Base-by-base conservation (phyloP, 1,140 invertebrate genomes). In the Amyelois transitella region DNA sequence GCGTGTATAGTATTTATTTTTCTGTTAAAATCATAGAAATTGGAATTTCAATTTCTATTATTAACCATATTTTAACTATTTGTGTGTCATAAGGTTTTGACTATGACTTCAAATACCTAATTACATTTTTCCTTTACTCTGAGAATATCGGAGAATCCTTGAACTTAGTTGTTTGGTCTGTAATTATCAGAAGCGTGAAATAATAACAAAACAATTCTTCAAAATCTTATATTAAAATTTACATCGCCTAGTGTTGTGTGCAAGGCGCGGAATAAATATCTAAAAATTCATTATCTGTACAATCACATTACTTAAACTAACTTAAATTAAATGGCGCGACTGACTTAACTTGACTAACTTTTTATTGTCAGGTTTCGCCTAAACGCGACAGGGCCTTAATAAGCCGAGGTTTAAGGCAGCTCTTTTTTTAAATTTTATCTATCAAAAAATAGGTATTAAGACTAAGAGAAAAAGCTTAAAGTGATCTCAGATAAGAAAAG, bases 181-280 rank as follows among this genome's bases (percentile, higher is more conserved):
- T 28, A 28, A 4, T 28, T 28, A 10, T 28, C 12, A 28, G 1
- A 28, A 28, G 25, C 4, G 12, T 6, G n/a, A 38, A 38, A 14
- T 75, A 62, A 81, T 82, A 81, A 67, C n/a, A 69, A 55, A 69
- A 58, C 53, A 58, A 58, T 70, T 75, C 64, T 74, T 56, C 62
- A 81, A 83, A 83, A 77, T 65, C 68, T 82, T 79, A 80, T 85
- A 81, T 64, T 64, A 76, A 72, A 68, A 68, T 54, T 60, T 62
- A 65, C 69, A 51, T 18, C 22, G 22, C 43, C n/a, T n/a, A 32
- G 22, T 10, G 18, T 10, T 32, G 18, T 24, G 32, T 38, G 12
- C 12, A 38, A 14, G 32, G 17, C 32, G 32, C 32, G 32, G 32
- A 38, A 45, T 50, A 49, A 55, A 45, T 55, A 50, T 12, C 22